Evolutionary conservation across 2,797 vertebrate species (phyloP).

Genomic region (Neosilurus mollespiculum): DNA sequence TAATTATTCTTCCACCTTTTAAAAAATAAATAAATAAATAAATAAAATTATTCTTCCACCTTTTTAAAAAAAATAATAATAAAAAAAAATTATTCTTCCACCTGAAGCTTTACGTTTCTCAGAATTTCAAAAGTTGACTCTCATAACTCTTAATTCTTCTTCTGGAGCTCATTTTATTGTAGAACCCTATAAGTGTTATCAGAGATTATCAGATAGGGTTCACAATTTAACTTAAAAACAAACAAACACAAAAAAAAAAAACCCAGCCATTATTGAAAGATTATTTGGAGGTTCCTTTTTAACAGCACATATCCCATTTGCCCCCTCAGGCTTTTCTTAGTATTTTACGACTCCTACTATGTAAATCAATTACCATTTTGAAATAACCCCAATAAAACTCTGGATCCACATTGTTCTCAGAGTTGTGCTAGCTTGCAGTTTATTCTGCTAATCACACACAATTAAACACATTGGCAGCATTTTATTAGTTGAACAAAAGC

Average conservation of each 20-base stretch:
- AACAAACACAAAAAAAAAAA: too few species aligned
- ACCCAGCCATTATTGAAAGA: not conserved
- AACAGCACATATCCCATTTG: not conserved
- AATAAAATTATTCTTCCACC: too few species aligned
- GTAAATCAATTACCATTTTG: not conserved
- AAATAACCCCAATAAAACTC: conserved; percentile 4
- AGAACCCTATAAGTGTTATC: not conserved
- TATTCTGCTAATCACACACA: not conserved
- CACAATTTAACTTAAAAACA: not conserved
- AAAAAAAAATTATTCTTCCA: too few species aligned
- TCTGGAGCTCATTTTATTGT: not conserved
- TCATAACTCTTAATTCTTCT: not conserved
- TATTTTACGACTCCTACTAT: not conserved
- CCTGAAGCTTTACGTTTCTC: not conserved
- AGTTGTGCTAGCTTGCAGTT: not conserved
- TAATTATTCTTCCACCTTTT: too few species aligned
- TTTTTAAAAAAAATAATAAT: too few species aligned
- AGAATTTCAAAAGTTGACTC: not conserved
- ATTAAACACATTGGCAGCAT: not conserved
- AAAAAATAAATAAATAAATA: too few species aligned
- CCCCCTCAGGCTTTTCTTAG: not conserved
- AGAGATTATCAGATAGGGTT: not conserved
- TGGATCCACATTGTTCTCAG: not conserved
- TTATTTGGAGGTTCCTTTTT: not conserved
- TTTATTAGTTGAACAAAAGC: not conserved